Evolutionary conservation across 2,113 vertebrate genomes (phyloP).

Genomic region (Chauna torquata): DNA sequence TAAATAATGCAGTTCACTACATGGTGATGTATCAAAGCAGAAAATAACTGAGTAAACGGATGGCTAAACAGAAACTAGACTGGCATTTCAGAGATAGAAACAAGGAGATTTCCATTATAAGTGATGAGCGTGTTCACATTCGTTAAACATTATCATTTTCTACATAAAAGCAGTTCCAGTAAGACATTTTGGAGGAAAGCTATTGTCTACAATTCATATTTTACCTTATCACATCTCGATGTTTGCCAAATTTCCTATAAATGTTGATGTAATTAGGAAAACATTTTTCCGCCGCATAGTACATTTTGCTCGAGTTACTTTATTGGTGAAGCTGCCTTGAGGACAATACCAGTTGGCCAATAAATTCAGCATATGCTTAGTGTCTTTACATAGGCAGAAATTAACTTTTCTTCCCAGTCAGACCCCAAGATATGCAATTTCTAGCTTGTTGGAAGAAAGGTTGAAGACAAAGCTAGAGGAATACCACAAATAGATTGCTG

Average conservation of each 20-base stretch:
- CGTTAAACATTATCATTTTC: slow-evolving; percentile 45
- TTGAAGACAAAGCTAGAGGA: slow-evolving; percentile 15
- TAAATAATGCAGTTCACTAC: neutral
- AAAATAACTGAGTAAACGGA: neutral
- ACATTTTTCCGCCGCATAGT: neutral
- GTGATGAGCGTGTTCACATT: neutral
- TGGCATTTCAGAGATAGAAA: neutral
- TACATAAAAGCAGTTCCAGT: slow-evolving; percentile 19
- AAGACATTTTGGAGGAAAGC: slow-evolving; percentile 51
- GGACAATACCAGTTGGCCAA: slow-evolving; percentile 51
- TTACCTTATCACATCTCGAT: neutral
- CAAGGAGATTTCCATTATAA: neutral
- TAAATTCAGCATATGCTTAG: slow-evolving; percentile 58
- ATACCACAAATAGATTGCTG: neutral
- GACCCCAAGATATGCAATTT: neutral
- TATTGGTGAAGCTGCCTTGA: slow-evolving; percentile 54
- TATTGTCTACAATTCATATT: slow-evolving; percentile 40
- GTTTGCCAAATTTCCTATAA: slow-evolving; percentile 47
- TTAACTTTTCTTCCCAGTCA: neutral
- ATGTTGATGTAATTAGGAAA: slow-evolving; percentile 51
- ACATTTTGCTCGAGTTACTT: slow-evolving; percentile 40
- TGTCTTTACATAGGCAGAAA: slow-evolving; percentile 21
- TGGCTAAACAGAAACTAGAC: slow-evolving; percentile 1
- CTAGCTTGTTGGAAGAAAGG: neutral
- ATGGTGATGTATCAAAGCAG: neutral